Evolutionary conservation across 2,888 invertebrate genomes (phyloP), one percentile per base, ranked within the genome.

Genomic region (Neria commutata): DNA sequence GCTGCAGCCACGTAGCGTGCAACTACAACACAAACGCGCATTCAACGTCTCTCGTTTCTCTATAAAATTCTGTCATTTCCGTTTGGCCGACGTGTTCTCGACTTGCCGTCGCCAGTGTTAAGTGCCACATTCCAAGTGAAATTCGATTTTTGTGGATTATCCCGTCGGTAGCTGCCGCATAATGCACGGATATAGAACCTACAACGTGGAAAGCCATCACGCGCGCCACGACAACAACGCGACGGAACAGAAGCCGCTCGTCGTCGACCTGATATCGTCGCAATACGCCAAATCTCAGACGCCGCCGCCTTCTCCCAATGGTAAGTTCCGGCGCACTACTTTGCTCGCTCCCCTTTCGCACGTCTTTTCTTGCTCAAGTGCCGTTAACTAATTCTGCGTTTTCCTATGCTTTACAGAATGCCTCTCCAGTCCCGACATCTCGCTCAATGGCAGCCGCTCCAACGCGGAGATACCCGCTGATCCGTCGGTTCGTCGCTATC

Each of bases 401-500:
- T 29, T 50, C 37, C 29, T 49, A 16, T 8, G 49, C 24, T 10
- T 23, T 79, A 37, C 70, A 85, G 85, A 85, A 66, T 83, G 83
- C 60, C 72, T 80, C 19, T 77, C 77, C 26, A 84, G 84, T 67
- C 83, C 84, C 3, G 77, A 80, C 58, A 77, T 73, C 54, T 78
- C 76, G 5, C 63, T 81, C 53, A 75, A 78, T 46, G 73, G 76
- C 64, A 77, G 77, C 51, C 78, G 77, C 56, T 53, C 26, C 48
- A 69, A 72, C 54, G 73, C 74, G 0, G 77, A 81, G 72, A 78
- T 80, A 3, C 82, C 82, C 34, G 83, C 82, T 61, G 89, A 89
- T 72, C 87, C 87, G 16, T 89, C 88, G 69, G 89, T 91, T 69
- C 87, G 96, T 60, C 86, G 98, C 55, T 99, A 99, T 81, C 86